These are phyloP conservation scores for Ceuthmochares aereus DNA, from an alignment of 2,113 vertebrate genomes.

Conservation along the genomic window DNA sequence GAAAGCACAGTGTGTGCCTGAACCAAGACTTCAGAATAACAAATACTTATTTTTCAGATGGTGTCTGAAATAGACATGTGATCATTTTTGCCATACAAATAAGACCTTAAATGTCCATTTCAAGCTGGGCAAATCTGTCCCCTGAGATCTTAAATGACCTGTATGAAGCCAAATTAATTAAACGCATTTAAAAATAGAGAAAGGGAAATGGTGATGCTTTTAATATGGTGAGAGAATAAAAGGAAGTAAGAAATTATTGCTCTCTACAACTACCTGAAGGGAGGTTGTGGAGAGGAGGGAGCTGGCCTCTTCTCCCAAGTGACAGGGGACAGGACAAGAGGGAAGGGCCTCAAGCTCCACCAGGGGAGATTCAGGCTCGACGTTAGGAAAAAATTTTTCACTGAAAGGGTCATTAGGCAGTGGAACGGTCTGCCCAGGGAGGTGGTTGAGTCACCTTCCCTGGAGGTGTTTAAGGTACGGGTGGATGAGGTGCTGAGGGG, in stretches of 20 bases:
- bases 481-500: too few relatives aligned
- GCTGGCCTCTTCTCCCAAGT: too few relatives aligned
- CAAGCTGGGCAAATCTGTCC: background rate
- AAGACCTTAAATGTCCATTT: background rate
- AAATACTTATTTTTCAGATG: background rate
- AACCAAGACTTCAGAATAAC: background rate
- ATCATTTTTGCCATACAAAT: background rate
- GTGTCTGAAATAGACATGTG: background rate
- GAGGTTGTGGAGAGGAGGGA: too few relatives aligned
- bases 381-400: too few relatives aligned
- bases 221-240: background rate
- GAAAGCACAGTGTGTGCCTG: slow-evolving; percentile 30
- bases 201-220: background rate
- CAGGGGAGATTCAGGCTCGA: too few relatives aligned
- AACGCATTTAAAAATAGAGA: background rate
- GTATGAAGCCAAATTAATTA: background rate
- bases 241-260: background rate
- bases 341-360: too few relatives aligned
- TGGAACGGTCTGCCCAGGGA: too few relatives aligned
- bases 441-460: too few relatives aligned
- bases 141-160: background rate
- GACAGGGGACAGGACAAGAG: too few relatives aligned
- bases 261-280: too few relatives aligned
- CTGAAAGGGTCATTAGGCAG: too few relatives aligned
- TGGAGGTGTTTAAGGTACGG: too few relatives aligned